These are phyloP conservation scores for Himalopsyche anomala DNA, from an alignment of 2,888 invertebrate genomes.

Conservation along the genomic window DNA sequence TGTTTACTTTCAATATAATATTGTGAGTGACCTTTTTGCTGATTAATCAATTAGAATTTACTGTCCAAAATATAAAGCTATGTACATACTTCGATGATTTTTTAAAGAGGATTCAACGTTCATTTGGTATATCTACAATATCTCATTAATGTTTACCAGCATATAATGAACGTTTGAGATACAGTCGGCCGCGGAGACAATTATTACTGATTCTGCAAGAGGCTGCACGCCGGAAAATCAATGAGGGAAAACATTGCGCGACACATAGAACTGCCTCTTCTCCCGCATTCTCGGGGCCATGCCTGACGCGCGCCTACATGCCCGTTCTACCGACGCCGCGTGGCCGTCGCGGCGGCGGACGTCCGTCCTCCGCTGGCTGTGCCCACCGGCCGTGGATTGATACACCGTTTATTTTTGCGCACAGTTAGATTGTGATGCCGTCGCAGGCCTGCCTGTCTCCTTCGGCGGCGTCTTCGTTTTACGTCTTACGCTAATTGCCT, in stretches of 20 bases:
- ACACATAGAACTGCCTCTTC: constrained; percentile 46
- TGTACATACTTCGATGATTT: too few species aligned
- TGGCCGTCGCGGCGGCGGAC: constrained; percentile 2
- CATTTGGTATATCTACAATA: too few species aligned
- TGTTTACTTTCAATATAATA: too few species aligned
- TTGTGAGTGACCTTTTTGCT: too few species aligned
- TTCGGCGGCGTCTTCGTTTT: not conserved
- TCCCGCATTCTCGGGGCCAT: not conserved
- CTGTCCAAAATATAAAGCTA: too few species aligned
- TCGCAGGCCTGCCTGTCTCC: not conserved
- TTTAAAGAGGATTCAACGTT: too few species aligned
- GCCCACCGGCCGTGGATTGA: not conserved
- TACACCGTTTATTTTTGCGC: not conserved
- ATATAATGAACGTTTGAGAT: not conserved
- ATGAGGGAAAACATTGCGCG: constrained; percentile 56
- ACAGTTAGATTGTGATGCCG: not conserved
- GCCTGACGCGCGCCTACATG: not conserved
- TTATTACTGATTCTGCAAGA: constrained; percentile 32
- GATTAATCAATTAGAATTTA: too few species aligned
- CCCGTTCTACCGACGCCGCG: not conserved
- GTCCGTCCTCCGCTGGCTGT: not conserved
- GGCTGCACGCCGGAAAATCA: constrained; percentile 57
- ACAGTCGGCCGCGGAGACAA: not conserved
- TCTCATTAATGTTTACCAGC: too few species aligned
- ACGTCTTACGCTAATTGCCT: not conserved